A percentile compares a stretch with the other conserved stretches of the same genome.
Evolutionary conservation across 2,113 vertebrate species (phyloP).

Genomic region (Geococcyx californianus): DNA sequence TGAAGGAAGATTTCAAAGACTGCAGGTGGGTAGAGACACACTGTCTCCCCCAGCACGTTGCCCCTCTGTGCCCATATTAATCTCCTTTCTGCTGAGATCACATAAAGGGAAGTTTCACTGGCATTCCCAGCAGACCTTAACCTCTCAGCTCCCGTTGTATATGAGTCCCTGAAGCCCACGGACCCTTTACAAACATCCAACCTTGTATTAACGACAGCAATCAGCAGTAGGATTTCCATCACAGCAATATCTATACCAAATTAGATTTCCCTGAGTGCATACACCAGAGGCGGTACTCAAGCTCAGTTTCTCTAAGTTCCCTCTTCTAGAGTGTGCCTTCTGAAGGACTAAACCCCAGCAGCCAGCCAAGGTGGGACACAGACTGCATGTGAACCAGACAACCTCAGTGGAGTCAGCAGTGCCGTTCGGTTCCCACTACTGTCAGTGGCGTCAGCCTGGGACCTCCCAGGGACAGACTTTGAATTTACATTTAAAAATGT

Average conservation of each 20-base stretch:
- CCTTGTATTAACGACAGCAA: background rate
- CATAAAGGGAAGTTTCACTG: background rate
- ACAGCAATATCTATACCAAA: background rate
- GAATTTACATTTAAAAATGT: background rate
- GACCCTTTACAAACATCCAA: background rate
- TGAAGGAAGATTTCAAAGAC: background rate
- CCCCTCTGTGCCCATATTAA: background rate
- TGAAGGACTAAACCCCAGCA: background rate
- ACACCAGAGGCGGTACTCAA: background rate
- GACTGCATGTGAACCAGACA: background rate
- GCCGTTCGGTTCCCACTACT: background rate
- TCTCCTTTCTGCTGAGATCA: background rate
- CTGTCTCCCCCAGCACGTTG: background rate
- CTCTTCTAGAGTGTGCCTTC: background rate
- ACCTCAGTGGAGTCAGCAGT: background rate
- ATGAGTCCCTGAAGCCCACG: background rate
- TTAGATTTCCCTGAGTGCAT: background rate
- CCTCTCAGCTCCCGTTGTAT: background rate
- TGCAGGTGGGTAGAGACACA: background rate
- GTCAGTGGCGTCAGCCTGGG: background rate
- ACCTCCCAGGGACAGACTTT: background rate
- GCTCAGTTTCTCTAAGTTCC: background rate
- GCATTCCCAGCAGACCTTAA: background rate
- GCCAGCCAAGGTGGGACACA: background rate
- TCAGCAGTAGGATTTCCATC: background rate